phyloP scores from a whole-genome alignment of 2,797 vertebrate genomes.

The Graptemys geographica region DNA sequence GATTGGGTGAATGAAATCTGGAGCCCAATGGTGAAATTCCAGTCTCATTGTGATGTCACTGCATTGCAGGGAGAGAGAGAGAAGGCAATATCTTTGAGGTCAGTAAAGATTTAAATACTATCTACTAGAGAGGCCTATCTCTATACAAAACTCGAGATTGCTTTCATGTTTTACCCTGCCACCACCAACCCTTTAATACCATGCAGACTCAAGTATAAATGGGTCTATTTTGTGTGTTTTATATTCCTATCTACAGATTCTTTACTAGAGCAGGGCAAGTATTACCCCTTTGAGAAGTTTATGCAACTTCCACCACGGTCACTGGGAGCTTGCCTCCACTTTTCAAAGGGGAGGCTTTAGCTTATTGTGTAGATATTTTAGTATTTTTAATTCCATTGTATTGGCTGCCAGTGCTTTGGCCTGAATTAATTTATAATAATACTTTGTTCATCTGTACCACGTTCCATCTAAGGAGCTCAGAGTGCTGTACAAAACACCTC shows the following conservation, averaged over 20 bases:
- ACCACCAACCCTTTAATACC: not conserved
- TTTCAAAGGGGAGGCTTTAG: not conserved
- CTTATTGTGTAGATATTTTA: not conserved
- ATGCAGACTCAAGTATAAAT: not conserved
- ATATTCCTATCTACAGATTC: accelerated
- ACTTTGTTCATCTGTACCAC: not conserved
- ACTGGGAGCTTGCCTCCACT: not conserved
- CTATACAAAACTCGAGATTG: not conserved
- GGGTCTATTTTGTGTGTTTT: not conserved
- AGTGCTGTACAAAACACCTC: not conserved
- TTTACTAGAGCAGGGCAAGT: not conserved
- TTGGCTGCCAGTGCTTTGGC: accelerated
- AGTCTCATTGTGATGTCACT: not conserved
- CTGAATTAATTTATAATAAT: not conserved
- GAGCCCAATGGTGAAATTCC: not conserved
- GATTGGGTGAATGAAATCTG: not conserved
- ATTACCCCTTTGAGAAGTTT: not conserved
- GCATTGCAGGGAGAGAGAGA: not conserved
- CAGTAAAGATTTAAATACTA: not conserved
- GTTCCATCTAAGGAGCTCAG: not conserved
- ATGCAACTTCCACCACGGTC: accelerated
- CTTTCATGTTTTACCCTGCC: not conserved
- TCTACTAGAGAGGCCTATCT: not conserved
- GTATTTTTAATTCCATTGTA: not conserved
- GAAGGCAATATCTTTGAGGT: not conserved